Evolutionary conservation across 2,888 invertebrate species (phyloP).

Genomic region (Ptilodon capucinus): DNA sequence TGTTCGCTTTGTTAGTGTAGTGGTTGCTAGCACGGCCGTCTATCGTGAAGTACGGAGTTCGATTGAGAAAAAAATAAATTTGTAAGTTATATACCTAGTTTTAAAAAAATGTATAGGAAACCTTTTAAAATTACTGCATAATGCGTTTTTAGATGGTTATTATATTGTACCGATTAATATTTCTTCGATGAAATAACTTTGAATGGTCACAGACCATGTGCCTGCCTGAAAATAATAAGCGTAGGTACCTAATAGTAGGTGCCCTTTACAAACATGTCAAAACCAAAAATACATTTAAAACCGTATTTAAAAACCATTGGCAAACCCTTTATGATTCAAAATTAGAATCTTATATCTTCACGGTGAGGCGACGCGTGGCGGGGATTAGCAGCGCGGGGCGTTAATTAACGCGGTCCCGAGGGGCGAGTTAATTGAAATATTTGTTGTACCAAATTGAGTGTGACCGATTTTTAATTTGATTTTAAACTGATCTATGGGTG

Average conservation of each 20-base stretch:
- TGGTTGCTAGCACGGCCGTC: background rate
- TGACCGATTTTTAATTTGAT: constrained; percentile 32
- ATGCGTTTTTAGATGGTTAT: no score
- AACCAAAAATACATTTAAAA: constrained; percentile 3
- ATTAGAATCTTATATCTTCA: constrained; percentile 32
- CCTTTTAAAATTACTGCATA: no score
- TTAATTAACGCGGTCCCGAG: constrained; percentile 19
- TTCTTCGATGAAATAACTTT: no score
- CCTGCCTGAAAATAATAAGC: background rate
- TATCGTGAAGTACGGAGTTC: background rate
- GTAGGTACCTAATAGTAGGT: no score
- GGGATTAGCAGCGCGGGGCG: constrained; percentile 32
- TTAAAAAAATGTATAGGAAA: no score
- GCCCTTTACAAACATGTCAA: constrained; percentile 18
- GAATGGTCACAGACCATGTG: no score
- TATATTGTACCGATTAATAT: no score
- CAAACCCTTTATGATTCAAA: constrained; percentile 16
- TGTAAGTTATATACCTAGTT: no score
- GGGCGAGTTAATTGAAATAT: constrained; percentile 9
- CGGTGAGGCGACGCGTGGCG: constrained; percentile 33
- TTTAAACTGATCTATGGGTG: constrained; percentile 20
- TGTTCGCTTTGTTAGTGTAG: background rate
- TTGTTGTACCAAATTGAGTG: constrained; percentile 23
- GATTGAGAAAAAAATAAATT: no score
- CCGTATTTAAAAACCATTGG: constrained; percentile 18